Conservation (phyloP, 1,140 invertebrate genomes). For the Cotesia chilonis region DNA sequence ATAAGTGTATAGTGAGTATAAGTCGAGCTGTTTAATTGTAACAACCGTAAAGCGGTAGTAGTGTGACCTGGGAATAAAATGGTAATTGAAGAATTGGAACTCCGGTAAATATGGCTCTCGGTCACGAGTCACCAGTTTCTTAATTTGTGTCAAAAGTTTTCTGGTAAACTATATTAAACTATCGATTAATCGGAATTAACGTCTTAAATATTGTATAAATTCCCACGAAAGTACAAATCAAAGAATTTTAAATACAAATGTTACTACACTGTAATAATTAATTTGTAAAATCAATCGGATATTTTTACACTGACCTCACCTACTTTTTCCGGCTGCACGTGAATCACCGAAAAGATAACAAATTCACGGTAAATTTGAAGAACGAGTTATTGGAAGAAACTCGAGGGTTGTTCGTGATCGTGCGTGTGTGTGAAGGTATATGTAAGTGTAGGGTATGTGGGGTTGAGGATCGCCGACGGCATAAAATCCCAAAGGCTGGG, state of each 20-base stretch:
- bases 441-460: constrained; percentile 21
- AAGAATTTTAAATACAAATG: no score
- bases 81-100: constrained; percentile 56
- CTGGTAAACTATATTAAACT: constrained; percentile 27
- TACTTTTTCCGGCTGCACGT: no score
- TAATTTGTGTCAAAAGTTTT: constrained; percentile 32
- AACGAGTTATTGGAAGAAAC: neutral
- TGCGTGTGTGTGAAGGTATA: neutral
- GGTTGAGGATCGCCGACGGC: constrained; percentile 43
- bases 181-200: constrained; percentile 25
- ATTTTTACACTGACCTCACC: no score
- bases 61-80: constrained; percentile 54
- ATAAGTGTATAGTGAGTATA: constrained; percentile 39
- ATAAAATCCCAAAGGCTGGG: constrained; percentile 56
- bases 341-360: no score
- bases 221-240: no score
- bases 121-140: constrained; percentile 18
- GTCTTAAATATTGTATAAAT: no score
- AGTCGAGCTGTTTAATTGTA: neutral
- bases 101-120: constrained; percentile 8
- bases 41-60: constrained; percentile 33
- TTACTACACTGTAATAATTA: no score
- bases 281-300: no score
- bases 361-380: no score
- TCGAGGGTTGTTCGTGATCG: neutral